A percentile compares a stretch with the other conserved stretches of the same genome.
phyloP scores from a whole-genome alignment of 2,113 vertebrate species.

The Pangasianodon gigas region DNA sequence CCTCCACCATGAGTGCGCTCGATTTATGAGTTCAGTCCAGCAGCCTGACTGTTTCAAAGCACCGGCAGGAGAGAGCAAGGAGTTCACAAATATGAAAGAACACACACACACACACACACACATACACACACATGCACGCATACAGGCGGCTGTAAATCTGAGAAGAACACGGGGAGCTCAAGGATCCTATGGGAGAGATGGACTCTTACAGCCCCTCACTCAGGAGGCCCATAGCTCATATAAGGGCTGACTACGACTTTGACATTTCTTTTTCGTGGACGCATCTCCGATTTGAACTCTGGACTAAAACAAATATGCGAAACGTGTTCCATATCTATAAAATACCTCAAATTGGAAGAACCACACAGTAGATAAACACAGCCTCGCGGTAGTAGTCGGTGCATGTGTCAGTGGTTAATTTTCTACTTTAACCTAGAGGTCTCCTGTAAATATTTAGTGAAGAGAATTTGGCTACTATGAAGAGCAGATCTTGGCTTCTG shows the following conservation, averaged over 20 bases:
- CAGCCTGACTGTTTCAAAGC: slow-evolving; percentile 67
- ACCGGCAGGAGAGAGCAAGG: slow-evolving; percentile 58
- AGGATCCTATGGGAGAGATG: slow-evolving; percentile 44
- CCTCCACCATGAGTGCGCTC: slow-evolving; percentile 73
- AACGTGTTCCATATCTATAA: slow-evolving; percentile 21
- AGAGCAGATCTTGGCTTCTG: slow-evolving; percentile 62
- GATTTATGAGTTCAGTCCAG: slow-evolving; percentile 91
- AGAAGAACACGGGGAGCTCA: slow-evolving; percentile 55
- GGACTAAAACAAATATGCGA: neutral
- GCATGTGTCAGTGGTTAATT: slow-evolving; percentile 56
- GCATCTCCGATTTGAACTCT: slow-evolving; percentile 30
- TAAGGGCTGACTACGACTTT: neutral
- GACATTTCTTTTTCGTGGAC: slow-evolving; percentile 30
- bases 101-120: slow-evolving; percentile 53
- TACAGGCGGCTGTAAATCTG: slow-evolving; percentile 71
- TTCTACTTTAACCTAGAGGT: slow-evolving; percentile 65
- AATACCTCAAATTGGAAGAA: slow-evolving; percentile 40
- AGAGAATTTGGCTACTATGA: slow-evolving; percentile 60
- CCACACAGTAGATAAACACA: slow-evolving; percentile 31
- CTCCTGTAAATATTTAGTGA: slow-evolving; percentile 75
- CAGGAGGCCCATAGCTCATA: slow-evolving; percentile 40
- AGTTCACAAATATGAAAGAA: slow-evolving; percentile 70
- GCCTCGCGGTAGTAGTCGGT: neutral
- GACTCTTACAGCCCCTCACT: slow-evolving; percentile 25
- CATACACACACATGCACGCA: slow-evolving; percentile 1